phyloP scores from a whole-genome alignment of 2,888 invertebrate species.

The Carcina quercana region DNA sequence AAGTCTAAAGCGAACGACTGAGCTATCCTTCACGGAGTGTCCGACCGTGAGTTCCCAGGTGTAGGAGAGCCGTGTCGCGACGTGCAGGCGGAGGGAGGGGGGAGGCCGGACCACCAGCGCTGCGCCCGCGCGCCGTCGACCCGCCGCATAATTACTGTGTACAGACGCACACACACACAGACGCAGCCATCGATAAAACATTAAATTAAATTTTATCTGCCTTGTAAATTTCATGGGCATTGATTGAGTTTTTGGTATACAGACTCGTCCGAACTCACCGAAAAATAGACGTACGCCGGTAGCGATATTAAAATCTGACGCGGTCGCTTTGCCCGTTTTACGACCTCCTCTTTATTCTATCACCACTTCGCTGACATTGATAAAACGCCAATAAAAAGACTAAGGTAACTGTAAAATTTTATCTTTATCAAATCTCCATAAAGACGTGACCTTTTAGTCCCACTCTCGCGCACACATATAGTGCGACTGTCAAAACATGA shows the following conservation, averaged over 20 bases:
- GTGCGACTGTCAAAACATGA: constrained; percentile 30
- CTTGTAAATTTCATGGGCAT: constrained; percentile 64
- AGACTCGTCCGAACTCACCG: constrained; percentile 24
- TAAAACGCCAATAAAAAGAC: constrained; percentile 32
- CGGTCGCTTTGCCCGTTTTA: constrained; percentile 32
- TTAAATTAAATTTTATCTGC: constrained; percentile 67
- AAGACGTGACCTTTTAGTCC: constrained; percentile 31
- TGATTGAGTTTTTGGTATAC: constrained; percentile 56
- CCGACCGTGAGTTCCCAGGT: constrained; percentile 57
- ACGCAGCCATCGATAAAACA: constrained; percentile 54
- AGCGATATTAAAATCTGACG: constrained; percentile 49
- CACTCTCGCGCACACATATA: constrained; percentile 26
- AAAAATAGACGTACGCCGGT: constrained; percentile 37
- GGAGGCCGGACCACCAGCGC: constrained; percentile 63
- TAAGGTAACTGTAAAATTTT: constrained; percentile 31
- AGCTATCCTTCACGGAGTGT: constrained; percentile 40
- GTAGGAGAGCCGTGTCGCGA: constrained; percentile 42
- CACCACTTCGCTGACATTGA: constrained; percentile 35
- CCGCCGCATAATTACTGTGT: constrained; percentile 69
- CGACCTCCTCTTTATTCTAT: constrained; percentile 29
- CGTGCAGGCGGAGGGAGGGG: constrained; percentile 20
- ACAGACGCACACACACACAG: constrained; percentile 51
- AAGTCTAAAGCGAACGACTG: constrained; percentile 34
- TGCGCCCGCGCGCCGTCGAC: constrained; percentile 61
- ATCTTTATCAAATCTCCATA: constrained; percentile 37